Conservation (phyloP, 2,797 vertebrate genomes). For the Schizothorax lantsangensis region DNA sequence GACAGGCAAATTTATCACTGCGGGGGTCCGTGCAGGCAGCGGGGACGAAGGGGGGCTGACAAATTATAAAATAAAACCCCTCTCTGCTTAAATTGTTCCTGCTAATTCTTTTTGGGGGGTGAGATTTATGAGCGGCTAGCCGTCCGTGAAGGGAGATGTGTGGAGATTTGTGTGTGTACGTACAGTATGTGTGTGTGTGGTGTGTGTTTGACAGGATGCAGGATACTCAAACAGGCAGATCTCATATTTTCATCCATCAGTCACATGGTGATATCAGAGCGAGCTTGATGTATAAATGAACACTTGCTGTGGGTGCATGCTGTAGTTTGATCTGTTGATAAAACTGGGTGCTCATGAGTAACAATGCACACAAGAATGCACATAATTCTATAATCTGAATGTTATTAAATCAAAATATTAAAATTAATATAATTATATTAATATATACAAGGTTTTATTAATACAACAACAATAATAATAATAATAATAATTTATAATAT, state of each 20-base stretch:
- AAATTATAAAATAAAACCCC: constrained; percentile 87
- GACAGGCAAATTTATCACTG: constrained; percentile 87
- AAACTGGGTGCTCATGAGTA: not conserved
- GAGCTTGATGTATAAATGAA: constrained; percentile 50
- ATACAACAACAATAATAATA: too few species aligned
- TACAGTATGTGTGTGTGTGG: constrained; percentile 64
- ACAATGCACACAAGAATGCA: not conserved
- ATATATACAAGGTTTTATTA: too few species aligned
- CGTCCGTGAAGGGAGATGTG: constrained; percentile 73
- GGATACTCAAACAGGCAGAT: constrained; percentile 70
- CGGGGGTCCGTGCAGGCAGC: constrained; percentile 73
- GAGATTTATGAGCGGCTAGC: constrained; percentile 84
- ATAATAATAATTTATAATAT: too few species aligned
- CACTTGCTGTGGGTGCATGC: constrained; percentile 15
- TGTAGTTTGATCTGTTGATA: constrained; percentile 27
- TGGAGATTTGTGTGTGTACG: constrained; percentile 29
- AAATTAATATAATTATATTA: too few species aligned
- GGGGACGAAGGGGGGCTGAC: constrained; percentile 75
- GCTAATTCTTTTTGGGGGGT: constrained; percentile 80
- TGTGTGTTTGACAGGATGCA: constrained; percentile 50
- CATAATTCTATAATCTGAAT: not conserved
- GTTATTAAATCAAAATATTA: too few species aligned
- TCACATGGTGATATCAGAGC: constrained; percentile 65
- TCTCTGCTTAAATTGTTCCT: constrained; percentile 86
- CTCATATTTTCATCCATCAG: constrained; percentile 70